A percentile compares a stretch with the other conserved stretches of the same genome.
Conservation (phyloP, 35 echinoderm and acorn worm genomes). For the Stichopus chloronotus region DNA sequence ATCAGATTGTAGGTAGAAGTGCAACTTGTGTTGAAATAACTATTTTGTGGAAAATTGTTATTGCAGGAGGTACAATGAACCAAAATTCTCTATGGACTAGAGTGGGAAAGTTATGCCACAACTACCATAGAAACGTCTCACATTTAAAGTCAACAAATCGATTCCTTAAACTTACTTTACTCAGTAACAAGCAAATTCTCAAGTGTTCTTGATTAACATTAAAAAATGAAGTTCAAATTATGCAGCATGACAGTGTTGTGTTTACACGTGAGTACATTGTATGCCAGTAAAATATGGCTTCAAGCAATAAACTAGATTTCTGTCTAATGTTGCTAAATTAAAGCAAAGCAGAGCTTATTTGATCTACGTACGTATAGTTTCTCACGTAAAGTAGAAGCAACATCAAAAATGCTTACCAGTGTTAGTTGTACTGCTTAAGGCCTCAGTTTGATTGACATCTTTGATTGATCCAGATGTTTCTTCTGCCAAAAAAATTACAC, state of each 20-base stretch:
- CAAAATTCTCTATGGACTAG: too few species aligned
- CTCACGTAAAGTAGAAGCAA: too few species aligned
- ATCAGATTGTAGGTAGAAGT: background rate
- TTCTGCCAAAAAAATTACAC: too few species aligned
- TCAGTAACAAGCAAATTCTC: background rate
- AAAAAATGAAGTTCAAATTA: background rate
- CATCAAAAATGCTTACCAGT: too few species aligned
- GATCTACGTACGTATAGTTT: too few species aligned
- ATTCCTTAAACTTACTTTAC: background rate
- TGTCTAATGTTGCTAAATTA: too few species aligned
- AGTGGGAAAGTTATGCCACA: background rate
- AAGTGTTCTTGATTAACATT: background rate
- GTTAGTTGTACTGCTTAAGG: too few species aligned
- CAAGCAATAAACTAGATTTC: background rate
- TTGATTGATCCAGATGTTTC: too few species aligned
- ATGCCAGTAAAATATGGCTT: constrained; percentile 4
- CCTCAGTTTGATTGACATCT: too few species aligned
- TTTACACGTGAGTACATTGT: background rate
- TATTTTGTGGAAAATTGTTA: background rate
- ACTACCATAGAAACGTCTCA: background rate
- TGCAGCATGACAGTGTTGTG: background rate
- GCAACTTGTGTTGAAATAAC: background rate
- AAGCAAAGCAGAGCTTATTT: too few species aligned
- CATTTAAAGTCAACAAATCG: background rate
- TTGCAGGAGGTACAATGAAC: background rate